Evolutionary conservation across 2,113 vertebrate genomes (phyloP), one percentile per base, ranked within the genome.

Genomic region (Peromyscus californicus): DNA sequence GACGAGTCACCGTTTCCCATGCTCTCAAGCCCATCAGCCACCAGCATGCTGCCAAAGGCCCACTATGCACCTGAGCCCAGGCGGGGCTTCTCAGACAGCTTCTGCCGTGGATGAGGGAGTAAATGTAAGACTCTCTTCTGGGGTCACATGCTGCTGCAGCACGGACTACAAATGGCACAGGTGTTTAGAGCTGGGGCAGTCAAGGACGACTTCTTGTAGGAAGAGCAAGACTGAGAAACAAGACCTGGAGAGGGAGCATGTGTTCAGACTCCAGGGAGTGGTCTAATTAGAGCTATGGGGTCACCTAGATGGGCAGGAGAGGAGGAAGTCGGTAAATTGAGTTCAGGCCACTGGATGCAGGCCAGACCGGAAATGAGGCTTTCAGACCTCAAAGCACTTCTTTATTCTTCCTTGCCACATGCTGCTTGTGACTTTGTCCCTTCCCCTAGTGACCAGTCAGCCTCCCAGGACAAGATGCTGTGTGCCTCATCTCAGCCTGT

Each of bases 171-270:
- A 19, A 93, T 8, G 51, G 51, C 76, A 88, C 31, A 42, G 67
- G 39, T 69, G 19, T 70, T 92, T 39, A 74, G 45, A 94, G 16
- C 33, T 61, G 48, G 13, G 8, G 54, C 65, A 89, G 80, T 75
- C 79, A 89, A 65, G 70, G 42, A 93, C 59, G 54, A 1, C 70
- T 95, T 93, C 59, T 93, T 63, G 10, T 9, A 96, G 36, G 70
- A 86, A 97, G 61, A 69, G 39, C 13, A 42, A 69, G 26, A 57
- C 21, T 84, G 39, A 24, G 83, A 94, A 91, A 91, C 7, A 65
- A 13, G 75, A 54, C 69, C 87, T 89, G 8, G 8, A 80, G 54
- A 88, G 54, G 74, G 69, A 61, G 19, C 29, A 2, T 54, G 31
- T 90, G 65, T 74, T 22, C 29, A 57, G 82, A 16, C 12, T 59